phyloP scores from a whole-genome alignment of 2,888 invertebrate genomes.

The Conops quadrifasciatus region DNA sequence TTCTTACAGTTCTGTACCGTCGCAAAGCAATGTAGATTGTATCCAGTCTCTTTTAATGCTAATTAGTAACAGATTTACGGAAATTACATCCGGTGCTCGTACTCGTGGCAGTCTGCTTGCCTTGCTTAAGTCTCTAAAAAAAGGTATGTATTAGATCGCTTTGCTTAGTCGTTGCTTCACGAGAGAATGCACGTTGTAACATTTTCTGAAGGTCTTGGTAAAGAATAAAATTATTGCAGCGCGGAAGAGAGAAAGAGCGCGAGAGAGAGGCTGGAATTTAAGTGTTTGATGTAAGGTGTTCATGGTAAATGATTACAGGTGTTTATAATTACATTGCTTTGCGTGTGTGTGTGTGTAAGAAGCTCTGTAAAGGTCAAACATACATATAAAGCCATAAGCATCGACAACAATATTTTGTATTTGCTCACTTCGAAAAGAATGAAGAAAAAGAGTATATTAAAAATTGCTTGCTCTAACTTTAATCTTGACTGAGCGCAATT shows the following conservation, averaged over 20 bases:
- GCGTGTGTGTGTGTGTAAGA: too few species aligned
- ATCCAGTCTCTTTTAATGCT: constrained; percentile 27
- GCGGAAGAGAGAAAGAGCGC: neutral
- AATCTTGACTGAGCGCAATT: too few species aligned
- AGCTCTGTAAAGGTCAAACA: too few species aligned
- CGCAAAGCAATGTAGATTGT: neutral
- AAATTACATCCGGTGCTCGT: constrained; percentile 15
- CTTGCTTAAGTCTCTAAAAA: constrained; percentile 21
- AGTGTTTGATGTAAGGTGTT: neutral
- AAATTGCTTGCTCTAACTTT: too few species aligned
- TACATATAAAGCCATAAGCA: too few species aligned
- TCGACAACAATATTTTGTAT: too few species aligned
- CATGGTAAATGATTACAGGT: too few species aligned
- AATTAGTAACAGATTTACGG: constrained; percentile 30
- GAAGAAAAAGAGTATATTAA: too few species aligned
- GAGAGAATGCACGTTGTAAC: neutral
- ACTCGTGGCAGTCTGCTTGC: neutral
- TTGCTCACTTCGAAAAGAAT: too few species aligned
- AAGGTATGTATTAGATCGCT: constrained; percentile 14
- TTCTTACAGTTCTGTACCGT: too few species aligned
- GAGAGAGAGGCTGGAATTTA: neutral
- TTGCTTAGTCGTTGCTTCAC: too few species aligned
- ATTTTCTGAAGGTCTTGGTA: neutral
- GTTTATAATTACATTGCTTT: too few species aligned
- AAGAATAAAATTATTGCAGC: neutral